Evolutionary conservation across 2,113 vertebrate genomes (phyloP).

Genomic region (Calidris pygmaea): DNA sequence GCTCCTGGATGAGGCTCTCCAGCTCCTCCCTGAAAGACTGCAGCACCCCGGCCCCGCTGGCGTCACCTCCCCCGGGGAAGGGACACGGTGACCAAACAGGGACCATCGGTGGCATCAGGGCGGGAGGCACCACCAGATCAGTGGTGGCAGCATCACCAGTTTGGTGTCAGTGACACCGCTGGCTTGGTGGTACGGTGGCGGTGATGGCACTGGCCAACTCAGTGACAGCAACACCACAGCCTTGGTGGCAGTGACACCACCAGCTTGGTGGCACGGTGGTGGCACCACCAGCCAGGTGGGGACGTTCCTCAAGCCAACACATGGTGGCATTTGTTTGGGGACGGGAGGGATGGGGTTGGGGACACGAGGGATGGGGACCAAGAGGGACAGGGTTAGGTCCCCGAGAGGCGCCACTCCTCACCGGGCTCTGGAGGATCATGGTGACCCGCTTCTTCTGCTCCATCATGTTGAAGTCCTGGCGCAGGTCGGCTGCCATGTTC

Average conservation of each 20-base stretch:
- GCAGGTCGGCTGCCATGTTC: conserved; percentile 70
- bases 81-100: not conserved
- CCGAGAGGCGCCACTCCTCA: conserved; percentile 20
- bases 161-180: not conserved
- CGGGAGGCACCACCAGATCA: not conserved
- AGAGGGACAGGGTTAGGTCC: too few relatives aligned
- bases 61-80: not conserved
- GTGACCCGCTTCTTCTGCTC: conserved; percentile 91
- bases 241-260: not conserved
- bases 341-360: too few relatives aligned
- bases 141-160: not conserved
- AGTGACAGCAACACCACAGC: too few relatives aligned
- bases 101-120: rapidly evolving
- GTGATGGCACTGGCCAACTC: not conserved
- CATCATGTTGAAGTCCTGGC: conserved; percentile 82
- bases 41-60: not conserved
- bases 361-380: not conserved
- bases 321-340: not conserved
- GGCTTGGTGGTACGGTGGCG: not conserved
- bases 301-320: not conserved
- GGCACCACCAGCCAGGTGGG: not conserved
- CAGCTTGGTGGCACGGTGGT: not conserved
- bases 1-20: conserved; percentile 96
- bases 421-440: conserved; percentile 92
- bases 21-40: conserved; percentile 97